These are phyloP conservation scores for Mormyrus hasselquistii DNA, from an alignment of 2,797 vertebrate genomes.

Conservation along the genomic window DNA sequence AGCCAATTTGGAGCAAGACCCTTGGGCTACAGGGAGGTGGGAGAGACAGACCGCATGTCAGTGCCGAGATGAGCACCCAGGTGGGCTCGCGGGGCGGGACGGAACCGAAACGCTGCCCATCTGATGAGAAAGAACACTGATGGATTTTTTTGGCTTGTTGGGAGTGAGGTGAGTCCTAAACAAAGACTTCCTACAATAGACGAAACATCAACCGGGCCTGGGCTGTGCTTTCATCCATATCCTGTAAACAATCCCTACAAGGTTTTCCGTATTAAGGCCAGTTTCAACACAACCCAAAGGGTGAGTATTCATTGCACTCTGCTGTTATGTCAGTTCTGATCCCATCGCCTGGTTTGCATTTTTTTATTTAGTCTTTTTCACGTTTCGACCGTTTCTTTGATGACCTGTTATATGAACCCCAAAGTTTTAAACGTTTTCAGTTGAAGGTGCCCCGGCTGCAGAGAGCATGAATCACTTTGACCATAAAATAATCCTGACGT, in stretches of 20 bases:
- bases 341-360: neutral
- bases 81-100: neutral
- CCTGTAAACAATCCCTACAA: slow-evolving; percentile 17
- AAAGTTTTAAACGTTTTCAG: neutral
- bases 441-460: neutral
- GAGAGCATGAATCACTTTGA: neutral
- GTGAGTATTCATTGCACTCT: slow-evolving; percentile 2
- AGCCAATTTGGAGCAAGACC: neutral
- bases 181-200: slow-evolving; percentile 24
- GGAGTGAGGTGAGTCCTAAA: slow-evolving; percentile 21
- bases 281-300: neutral
- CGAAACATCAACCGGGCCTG: slow-evolving; percentile 16
- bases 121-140: neutral
- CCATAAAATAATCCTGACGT: neutral
- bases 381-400: neutral
- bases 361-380: neutral
- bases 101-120: neutral
- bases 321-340: slow-evolving; percentile 1
- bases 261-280: slow-evolving; percentile 22
- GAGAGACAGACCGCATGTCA: neutral
- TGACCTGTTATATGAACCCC: neutral
- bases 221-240: slow-evolving; percentile 15
- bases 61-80: neutral
- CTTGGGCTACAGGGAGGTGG: slow-evolving; percentile 11
- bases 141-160: slow-evolving; percentile 18